Evolutionary conservation across 2,797 vertebrate species (phyloP), one percentile per base, ranked within the genome.

Genomic region (Esox masquinongy): DNA sequence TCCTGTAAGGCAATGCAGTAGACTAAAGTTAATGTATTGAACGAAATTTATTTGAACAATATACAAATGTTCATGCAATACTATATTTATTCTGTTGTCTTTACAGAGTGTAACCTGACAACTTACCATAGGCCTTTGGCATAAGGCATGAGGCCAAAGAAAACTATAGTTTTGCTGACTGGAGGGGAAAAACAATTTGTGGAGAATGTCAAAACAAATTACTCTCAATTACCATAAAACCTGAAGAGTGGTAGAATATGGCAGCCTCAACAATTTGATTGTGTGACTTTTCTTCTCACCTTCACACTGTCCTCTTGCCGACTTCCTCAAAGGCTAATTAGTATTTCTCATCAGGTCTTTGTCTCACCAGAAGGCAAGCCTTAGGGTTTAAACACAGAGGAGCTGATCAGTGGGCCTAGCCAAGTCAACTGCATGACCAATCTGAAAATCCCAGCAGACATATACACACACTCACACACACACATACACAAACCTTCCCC

Each of bases 281-380:
- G 51, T n/a, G 7, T 56, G 51, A 56, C 56, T 11, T 4, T 22
- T 24, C 56, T 24, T 59, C 56, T 59, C n/a, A 59, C 56, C 56
- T 22, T 59, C 16, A 24, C 22, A 26, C 56, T 56, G 6, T 56
- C 53, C 19, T 61, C 56, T 2, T 26, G 22, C 22, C 9, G 56
- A 24, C 56, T 61, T 61, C 56, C 11, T 61, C 56, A 26, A 17
- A 47, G 12, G 24, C 56, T 61, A 4, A 14, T 61, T 61, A 24
- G 56, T 61, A 12, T 26, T 61, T 17, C n/a, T 61, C 56, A 61
- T 61, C 56, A 24, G 56, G 61, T 39, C 29, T 75, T 50, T 56
- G 61, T 71, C 68, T 67, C 50, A 73, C 34, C 22, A 51, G 68
- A 31, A 79, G 39, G 50, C 67, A 64, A 61, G 51, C 64, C 56